Conservation (phyloP, 2,888 invertebrate genomes). For the Alitta virens region DNA sequence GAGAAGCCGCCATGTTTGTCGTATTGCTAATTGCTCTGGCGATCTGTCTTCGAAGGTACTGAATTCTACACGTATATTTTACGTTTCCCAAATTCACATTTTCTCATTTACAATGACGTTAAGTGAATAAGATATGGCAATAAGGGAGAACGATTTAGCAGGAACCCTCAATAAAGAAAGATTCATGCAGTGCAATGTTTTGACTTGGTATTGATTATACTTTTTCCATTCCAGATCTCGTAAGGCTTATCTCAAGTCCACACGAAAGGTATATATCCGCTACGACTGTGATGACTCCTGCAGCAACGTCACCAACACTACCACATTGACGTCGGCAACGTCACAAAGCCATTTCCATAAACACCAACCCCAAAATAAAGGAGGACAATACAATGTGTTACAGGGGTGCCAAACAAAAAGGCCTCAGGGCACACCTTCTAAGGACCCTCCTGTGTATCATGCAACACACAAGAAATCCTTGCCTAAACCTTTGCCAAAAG, state of each 20-base stretch:
- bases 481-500: no score
- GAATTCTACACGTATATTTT: no score
- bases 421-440: no score
- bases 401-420: no score
- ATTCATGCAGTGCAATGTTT: not conserved
- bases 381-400: not conserved
- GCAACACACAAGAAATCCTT: no score
- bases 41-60: not conserved
- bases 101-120: no score
- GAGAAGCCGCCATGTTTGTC: not conserved
- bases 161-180: not conserved
- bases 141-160: not conserved
- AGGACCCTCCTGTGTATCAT: no score
- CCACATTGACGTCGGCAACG: not conserved
- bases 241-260: no score
- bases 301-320: not conserved
- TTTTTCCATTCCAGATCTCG: no score
- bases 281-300: not conserved
- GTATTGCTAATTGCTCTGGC: not conserved
- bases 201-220: no score
- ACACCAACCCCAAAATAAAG: not conserved
- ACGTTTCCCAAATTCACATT: no score
- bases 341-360: not conserved
- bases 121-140: no score
- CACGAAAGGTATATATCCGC: not conserved